Conservation (phyloP, 2,888 invertebrate species). For the Melangyna quadrimaculata region DNA sequence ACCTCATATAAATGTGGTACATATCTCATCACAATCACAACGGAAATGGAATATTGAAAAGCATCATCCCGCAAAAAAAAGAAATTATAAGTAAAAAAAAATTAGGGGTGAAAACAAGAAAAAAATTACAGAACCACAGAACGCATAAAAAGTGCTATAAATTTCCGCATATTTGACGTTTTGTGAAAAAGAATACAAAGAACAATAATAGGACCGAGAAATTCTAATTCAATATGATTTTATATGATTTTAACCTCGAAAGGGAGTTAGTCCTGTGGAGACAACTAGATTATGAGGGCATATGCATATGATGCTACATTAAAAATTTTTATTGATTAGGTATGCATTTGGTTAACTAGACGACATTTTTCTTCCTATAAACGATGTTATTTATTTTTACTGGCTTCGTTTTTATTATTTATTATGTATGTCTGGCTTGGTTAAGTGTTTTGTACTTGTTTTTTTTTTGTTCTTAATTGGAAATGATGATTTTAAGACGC, state of each 20-base stretch:
- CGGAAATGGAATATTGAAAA: constrained; percentile 48
- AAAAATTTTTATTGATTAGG: constrained; percentile 23
- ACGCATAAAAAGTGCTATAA: constrained; percentile 62
- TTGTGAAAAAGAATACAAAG: background rate
- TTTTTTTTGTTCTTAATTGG: background rate
- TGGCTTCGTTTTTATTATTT: constrained; percentile 46
- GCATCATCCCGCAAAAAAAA: constrained; percentile 25
- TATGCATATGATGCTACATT: constrained; percentile 36
- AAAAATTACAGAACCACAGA: background rate
- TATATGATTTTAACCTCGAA: constrained; percentile 49
- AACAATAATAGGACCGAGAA: background rate
- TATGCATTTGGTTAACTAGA: constrained; percentile 52
- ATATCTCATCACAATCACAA: constrained; percentile 22
- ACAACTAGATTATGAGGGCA: constrained; percentile 44
- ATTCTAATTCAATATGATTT: constrained; percentile 61
- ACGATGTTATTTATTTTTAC: constrained; percentile 53
- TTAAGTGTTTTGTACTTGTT: constrained; percentile 51
- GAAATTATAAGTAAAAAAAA: background rate
- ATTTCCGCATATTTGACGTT: constrained; percentile 45
- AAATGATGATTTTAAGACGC: background rate
- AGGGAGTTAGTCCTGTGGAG: background rate
- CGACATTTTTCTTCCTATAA: constrained; percentile 45
- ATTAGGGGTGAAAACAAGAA: constrained; percentile 15
- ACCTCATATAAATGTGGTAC: background rate
- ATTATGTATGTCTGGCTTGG: constrained; percentile 32